Evolutionary conservation across 2,888 invertebrate species (phyloP).

Genomic region (Phania funesta): DNA sequence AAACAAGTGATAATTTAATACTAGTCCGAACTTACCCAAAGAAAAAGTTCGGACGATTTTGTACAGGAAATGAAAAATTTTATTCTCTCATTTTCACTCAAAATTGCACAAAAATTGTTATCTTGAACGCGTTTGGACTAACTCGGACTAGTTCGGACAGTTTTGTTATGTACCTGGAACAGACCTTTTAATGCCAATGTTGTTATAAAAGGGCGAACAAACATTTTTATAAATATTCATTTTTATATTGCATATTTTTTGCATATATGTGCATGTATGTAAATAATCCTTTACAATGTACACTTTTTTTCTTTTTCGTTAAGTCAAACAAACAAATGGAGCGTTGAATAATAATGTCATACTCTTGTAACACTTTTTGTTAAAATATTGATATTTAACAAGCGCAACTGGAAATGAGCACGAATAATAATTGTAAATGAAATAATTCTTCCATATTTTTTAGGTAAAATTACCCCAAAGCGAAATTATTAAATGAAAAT

Average conservation of each 20-base stretch:
- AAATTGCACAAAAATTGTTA: no score
- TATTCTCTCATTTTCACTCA: no score
- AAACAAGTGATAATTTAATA: no score
- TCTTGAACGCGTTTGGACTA: no score
- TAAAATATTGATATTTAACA: no score
- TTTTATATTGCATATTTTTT: slow-evolving; percentile 2
- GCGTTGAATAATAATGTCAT: slow-evolving; percentile 5
- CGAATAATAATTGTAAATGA: no score
- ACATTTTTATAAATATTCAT: not conserved
- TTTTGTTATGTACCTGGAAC: not conserved
- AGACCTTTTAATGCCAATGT: slow-evolving; percentile 39
- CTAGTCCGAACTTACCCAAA: no score
- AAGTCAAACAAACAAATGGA: slow-evolving; percentile 20
- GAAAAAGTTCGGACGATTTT: no score
- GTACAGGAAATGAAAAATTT: no score
- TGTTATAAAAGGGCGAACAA: slow-evolving; percentile 4
- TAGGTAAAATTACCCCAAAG: not conserved
- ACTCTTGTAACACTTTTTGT: not conserved
- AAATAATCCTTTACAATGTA: slow-evolving; percentile 1
- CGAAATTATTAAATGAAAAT: not conserved
- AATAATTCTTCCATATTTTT: not conserved
- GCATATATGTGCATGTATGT: no score
- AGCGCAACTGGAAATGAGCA: no score
- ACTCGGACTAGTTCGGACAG: no score
- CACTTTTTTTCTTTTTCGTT: not conserved